Evolutionary conservation across 2,113 vertebrate species (phyloP), one percentile per base, ranked within the genome.

Genomic region (Elephas maximus): DNA sequence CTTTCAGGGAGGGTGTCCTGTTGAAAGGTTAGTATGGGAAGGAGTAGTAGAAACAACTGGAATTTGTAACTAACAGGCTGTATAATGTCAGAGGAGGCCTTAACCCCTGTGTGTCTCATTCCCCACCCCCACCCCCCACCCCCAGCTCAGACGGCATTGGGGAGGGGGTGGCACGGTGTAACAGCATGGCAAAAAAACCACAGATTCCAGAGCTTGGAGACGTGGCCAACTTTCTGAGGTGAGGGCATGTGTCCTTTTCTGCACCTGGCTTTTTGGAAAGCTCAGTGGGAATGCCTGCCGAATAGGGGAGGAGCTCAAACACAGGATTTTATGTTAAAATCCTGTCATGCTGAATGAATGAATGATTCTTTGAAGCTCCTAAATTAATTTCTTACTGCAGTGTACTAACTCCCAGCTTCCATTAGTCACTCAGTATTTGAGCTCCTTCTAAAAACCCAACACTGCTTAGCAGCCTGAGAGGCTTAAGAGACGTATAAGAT

Each of bases 241-340:
- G 44, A 62, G 21, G 44, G 4, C 37, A 15, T 53, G 65, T 14
- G 0, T 82, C 69, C 2, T 5, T 89, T 7, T 9, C 8, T 51
- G 15, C 24, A 23, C 84, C 77, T 63, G n/a, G 28, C 88, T 77
- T 62, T 7, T 26, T 11, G 17, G 30, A 69, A 3, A 53, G 60
- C 24, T 86, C 5, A 5, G 23, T 53, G 37, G 8, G 79, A 48
- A 24, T 7, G 0, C 26, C 41, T 41, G 51, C 73, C 44, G 26
- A 65, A 10, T 11, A 79, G 8, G 2, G 30, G 10, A 44, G 65
- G 45, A 93, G 30, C 74, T 86, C 53, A 33, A 14, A 60, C 60
- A 20, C 77, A 33, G 84, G 33, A 11, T 82, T 94, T 95, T 81
- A 18, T 30, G 51, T 94, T 87, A 37, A 92, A 90, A 53, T 62